Base-by-base conservation (phyloP, 1,140 invertebrate species). In the Drosophila ironensis region DNA sequence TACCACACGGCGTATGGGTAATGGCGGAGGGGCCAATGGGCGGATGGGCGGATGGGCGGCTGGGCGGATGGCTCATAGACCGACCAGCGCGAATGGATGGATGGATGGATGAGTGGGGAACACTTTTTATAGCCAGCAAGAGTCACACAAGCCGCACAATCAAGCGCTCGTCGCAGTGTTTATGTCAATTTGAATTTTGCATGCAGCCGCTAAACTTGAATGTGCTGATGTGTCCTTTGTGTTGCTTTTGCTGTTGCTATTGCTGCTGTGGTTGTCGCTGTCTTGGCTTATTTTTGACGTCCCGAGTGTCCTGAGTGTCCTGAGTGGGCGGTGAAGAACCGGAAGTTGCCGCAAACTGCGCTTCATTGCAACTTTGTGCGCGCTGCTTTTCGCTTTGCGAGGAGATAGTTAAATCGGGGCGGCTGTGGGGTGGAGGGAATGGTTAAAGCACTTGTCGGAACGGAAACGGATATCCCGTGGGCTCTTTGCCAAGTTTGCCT, bases 381-480 rank as follows among this genome's bases (percentile, higher is more conserved):
- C 7, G 51, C 25, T 11, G 56, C 70, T 17, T 56, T 73, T 41
- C 9, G 20, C 6, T 33, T 33, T 12, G n/a, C n/a, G n/a, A n/a
- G n/a, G n/a, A 33, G 11, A 12, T 12, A 33, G 30, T 33, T 33
- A 12, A 33, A 12, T 3, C 1, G 54, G 40, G 5, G 6, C 17
- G 35, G 12, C 1, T 35, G n/a, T 7, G 11, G 17, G n/a, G 7
- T 54, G 25, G 27, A 7, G 53, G 11, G 9, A 8, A 24, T 22
- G 20, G 30, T 16, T 40, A 50, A 50, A 54, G 60, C 60, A 84
- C 80, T 84, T 84, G 74, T 72, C 72, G 54, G 38, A 59, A 45
- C 80, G 80, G 80, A 84, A 84, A 67, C 80, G 80, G 80, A 84
- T 84, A 75, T 84, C 74, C 74, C 61, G 64, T 86, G 80, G 64